A percentile compares a stretch with the other conserved stretches of the same genome.
These are phyloP conservation scores for Euwallacea fornicatus DNA, from an alignment of 1,140 invertebrate species.

Conservation along the genomic window DNA sequence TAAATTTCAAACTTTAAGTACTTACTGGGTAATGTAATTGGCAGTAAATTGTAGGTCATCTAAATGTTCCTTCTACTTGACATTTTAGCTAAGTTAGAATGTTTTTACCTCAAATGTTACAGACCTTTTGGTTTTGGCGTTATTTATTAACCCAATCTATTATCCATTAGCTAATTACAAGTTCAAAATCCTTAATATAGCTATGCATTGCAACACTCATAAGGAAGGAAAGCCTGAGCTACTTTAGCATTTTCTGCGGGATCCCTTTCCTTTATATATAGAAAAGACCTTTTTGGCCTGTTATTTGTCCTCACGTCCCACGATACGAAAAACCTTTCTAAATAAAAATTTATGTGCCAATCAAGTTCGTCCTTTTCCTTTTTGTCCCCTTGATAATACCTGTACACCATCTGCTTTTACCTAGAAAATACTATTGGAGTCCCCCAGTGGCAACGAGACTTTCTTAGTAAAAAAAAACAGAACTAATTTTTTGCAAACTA, in stretches of 20 bases:
- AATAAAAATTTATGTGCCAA: slow-evolving; percentile 32
- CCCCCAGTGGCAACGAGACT: not conserved
- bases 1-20: slow-evolving; percentile 3
- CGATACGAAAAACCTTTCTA: slow-evolving; percentile 23
- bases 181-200: not conserved
- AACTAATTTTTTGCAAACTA: too few relatives aligned
- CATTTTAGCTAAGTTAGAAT: not conserved
- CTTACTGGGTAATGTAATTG: too few relatives aligned
- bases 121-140: not conserved
- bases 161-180: not conserved
- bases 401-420: slow-evolving; percentile 31
- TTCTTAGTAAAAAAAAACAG: not conserved
- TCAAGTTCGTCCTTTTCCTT: slow-evolving; percentile 23
- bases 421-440: slow-evolving; percentile 17
- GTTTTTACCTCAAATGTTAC: not conserved
- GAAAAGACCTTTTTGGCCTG: slow-evolving; percentile 5
- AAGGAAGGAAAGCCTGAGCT: too few relatives aligned
- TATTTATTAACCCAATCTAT: not conserved
- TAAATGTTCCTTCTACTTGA: not conserved
- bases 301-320: slow-evolving; percentile 16
- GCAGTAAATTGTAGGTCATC: not conserved
- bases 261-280: not conserved
- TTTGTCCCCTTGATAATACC: slow-evolving; percentile 22
- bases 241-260: not conserved
- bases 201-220: too few relatives aligned